phyloP scores from a whole-genome alignment of 2,888 invertebrate genomes.

The Zygogramma bicolorata region DNA sequence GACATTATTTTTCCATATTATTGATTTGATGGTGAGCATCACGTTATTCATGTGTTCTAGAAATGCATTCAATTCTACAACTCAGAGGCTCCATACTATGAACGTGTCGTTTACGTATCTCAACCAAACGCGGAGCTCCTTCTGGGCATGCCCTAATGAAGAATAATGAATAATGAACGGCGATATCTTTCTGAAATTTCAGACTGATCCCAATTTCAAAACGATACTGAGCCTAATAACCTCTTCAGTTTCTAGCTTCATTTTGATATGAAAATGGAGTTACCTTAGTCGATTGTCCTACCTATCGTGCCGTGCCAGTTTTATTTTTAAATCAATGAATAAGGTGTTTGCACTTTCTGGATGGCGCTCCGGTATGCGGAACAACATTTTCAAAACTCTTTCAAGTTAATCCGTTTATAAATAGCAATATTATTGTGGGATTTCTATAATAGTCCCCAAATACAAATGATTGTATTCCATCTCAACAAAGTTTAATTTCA shows the following conservation, averaged over 20 bases:
- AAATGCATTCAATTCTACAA: too few species aligned
- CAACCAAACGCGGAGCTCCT: too few species aligned
- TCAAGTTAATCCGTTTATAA: background rate
- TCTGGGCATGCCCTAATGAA: too few species aligned
- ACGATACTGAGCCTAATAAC: too few species aligned
- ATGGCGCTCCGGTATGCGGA: slow-evolving; percentile 30
- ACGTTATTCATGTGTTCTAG: too few species aligned
- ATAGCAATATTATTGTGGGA: background rate
- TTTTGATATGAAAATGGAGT: background rate
- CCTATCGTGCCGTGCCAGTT: slow-evolving; percentile 16
- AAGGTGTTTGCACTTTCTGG: slow-evolving; percentile 24
- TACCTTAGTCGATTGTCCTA: background rate
- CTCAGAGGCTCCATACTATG: too few species aligned
- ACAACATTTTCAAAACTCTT: slow-evolving; percentile 27
- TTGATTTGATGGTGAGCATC: too few species aligned
- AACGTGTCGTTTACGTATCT: too few species aligned
- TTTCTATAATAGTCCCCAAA: background rate
- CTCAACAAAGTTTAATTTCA: background rate
- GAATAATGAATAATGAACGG: too few species aligned
- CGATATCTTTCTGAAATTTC: too few species aligned
- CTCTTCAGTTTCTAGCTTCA: background rate
- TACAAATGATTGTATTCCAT: background rate
- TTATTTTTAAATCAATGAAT: slow-evolving; percentile 25
- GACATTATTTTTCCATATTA: too few species aligned
- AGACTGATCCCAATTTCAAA: too few species aligned